Evolutionary conservation across 2,113 vertebrate genomes (phyloP).

Genomic region (Baryphthengus martii): DNA sequence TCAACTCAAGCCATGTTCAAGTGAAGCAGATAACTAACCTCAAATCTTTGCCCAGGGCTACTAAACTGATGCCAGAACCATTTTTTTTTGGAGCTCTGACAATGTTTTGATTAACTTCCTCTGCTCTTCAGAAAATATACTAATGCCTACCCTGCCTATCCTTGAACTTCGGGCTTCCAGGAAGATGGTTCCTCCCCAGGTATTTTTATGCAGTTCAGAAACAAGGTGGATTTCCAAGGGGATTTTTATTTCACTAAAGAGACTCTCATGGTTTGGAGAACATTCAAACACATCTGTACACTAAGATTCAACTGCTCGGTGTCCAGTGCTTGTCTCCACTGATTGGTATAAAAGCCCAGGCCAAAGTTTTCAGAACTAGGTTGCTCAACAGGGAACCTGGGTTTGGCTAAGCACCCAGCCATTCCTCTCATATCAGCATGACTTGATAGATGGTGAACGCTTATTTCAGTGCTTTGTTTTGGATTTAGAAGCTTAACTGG

Average conservation of each 20-base stretch:
- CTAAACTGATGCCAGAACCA: not conserved
- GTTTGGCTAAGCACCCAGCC: not conserved
- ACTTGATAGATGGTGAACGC: not conserved
- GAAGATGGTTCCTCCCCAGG: not conserved
- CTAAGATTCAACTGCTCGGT: not conserved
- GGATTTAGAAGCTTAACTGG: not conserved
- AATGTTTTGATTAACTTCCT: not conserved
- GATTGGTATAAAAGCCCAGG: not conserved
- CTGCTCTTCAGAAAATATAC: not conserved
- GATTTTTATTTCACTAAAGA: not conserved
- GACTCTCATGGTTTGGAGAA: not conserved
- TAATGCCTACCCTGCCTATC: not conserved
- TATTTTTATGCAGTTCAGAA: not conserved
- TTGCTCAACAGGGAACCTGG: not conserved
- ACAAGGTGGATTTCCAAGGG: not conserved
- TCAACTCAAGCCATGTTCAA: not conserved
- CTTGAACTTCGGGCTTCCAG: not conserved
- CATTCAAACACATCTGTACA: not conserved
- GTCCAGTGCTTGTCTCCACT: not conserved
- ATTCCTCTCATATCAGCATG: not conserved
- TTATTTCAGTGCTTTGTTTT: not conserved
- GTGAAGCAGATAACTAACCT: constrained; percentile 1
- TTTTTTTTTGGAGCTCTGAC: not conserved
- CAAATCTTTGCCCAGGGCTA: constrained; percentile 7
- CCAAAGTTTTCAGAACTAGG: not conserved